Evolutionary conservation across 2,888 invertebrate genomes (phyloP).

Genomic region (Thelaira solivaga): DNA sequence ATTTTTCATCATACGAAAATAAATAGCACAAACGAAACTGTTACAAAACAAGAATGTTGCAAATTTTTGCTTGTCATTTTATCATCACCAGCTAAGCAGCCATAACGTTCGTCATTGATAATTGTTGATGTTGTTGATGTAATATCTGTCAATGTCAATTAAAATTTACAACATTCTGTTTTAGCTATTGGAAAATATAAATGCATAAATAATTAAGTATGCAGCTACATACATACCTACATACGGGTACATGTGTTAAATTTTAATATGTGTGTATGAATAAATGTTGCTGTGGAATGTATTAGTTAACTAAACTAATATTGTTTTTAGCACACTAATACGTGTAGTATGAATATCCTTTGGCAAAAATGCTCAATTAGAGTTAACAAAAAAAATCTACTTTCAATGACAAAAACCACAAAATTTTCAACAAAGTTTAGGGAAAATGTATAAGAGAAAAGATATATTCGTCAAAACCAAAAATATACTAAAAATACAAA

Average conservation of each 20-base stretch:
- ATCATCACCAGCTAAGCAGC: background rate
- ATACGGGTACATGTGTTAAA: background rate
- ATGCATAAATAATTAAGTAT: background rate
- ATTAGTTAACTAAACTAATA: constrained; percentile 30
- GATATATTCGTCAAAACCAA: no score
- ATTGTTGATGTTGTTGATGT: background rate
- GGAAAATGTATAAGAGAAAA: no score
- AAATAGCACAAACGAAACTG: background rate
- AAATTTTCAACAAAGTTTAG: background rate
- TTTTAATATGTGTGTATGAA: background rate
- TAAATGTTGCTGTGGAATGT: background rate
- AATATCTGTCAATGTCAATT: constrained; percentile 17
- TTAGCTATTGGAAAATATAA: background rate
- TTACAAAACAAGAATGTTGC: background rate
- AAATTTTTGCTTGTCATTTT: background rate
- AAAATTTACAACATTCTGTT: constrained; percentile 12
- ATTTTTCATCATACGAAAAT: background rate
- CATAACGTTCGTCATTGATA: background rate
- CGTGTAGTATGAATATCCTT: background rate
- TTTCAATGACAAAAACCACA: background rate
- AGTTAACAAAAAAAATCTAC: background rate
- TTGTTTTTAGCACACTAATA: background rate
- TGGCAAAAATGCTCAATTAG: constrained; percentile 37
- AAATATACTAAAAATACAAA: no score
- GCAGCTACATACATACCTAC: background rate